phyloP scores from a whole-genome alignment of 2,888 invertebrate genomes.

The Deroplatys truncata region DNA sequence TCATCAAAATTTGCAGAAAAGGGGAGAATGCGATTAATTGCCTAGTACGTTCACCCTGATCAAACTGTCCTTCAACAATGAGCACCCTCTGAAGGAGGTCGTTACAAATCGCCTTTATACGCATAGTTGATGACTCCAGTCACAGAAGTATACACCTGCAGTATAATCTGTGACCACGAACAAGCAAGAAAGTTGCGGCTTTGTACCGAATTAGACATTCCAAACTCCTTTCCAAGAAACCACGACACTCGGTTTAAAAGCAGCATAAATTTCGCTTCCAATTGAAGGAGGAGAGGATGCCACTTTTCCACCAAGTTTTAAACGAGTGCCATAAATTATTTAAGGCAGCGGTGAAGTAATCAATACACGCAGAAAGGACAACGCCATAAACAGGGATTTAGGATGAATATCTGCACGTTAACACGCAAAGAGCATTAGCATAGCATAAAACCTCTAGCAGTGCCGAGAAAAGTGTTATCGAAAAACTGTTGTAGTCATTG shows the following conservation, averaged over 20 bases:
- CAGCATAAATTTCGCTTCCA: background rate
- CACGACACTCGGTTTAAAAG: background rate
- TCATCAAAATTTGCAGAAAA: no score
- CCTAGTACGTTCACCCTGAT: no score
- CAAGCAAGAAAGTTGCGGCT: background rate
- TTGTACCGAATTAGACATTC: background rate
- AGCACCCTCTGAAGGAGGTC: no score
- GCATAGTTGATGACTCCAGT: no score
- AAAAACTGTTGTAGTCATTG: no score
- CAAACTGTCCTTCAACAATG: no score
- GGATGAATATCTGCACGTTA: background rate
- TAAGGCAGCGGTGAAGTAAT: background rate
- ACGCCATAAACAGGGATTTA: no score
- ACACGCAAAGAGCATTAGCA: background rate
- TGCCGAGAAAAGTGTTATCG: no score
- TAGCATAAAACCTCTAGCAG: background rate
- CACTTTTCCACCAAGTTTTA: background rate
- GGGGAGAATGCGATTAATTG: no score
- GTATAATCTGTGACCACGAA: background rate
- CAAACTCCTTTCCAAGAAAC: background rate
- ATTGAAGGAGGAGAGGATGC: background rate
- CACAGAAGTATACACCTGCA: background rate
- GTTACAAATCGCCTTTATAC: no score
- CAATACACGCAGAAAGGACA: background rate
- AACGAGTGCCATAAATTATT: background rate